Percentiles rank a stretch among this genome's conserved stretches.
These are phyloP conservation scores for Tetrao urogallus DNA, from an alignment of 2,113 vertebrate species.

Conservation along the genomic window DNA sequence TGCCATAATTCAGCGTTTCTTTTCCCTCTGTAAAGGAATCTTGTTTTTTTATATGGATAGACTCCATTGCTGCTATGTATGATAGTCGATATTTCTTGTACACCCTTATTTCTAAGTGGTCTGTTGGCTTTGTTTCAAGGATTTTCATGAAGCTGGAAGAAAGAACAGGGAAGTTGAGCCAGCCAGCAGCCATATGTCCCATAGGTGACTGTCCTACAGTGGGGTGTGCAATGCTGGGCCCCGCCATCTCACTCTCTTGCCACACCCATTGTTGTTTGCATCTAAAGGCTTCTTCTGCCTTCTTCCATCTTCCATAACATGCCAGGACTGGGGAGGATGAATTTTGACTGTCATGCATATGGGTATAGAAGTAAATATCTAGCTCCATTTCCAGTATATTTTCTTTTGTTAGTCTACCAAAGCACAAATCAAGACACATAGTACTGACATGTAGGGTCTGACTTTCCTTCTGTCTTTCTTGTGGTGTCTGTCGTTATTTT, in stretches of 20 bases:
- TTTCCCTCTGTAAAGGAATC: not conserved
- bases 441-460: fast-evolving
- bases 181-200: not conserved
- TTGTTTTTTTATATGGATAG: not conserved
- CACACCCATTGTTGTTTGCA: not conserved
- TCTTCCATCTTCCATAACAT: not conserved
- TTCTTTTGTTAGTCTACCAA: not conserved
- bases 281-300: not conserved
- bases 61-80: not conserved
- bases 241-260: fast-evolving
- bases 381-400: not conserved
- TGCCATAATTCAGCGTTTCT: not conserved
- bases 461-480: not conserved
- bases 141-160: not conserved
- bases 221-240: not conserved
- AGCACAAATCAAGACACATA: not conserved
- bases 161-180: not conserved
- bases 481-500: not conserved
- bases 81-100: not conserved
- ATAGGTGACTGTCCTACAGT: not conserved
- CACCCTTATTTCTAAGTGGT: not conserved
- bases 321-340: not conserved
- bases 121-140: not conserved
- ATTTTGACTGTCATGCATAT: not conserved
- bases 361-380: not conserved